Percentiles rank a stretch among this genome's conserved stretches.
phyloP scores from a whole-genome alignment of 1,140 invertebrate genomes.

The Popillia japonica region DNA sequence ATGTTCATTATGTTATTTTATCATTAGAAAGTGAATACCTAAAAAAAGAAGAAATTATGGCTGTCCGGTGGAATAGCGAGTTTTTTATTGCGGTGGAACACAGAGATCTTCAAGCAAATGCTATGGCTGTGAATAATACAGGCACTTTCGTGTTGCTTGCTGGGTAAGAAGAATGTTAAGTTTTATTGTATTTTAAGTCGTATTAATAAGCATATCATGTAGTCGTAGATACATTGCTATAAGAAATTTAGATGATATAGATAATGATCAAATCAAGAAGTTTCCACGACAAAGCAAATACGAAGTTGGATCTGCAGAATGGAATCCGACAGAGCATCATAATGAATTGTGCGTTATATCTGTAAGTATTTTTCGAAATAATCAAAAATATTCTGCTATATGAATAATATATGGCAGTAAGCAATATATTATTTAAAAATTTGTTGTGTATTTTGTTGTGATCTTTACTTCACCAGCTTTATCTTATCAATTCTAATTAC shows the following conservation, averaged over 20 bases:
- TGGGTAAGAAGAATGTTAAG: conserved; percentile 68
- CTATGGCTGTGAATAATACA: conserved; percentile 88
- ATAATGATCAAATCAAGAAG: conserved; percentile 77
- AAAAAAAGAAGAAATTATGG: conserved; percentile 46
- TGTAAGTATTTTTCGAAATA: conserved; percentile 66
- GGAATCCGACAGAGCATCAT: conserved; percentile 83
- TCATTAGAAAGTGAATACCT: conserved; percentile 54
- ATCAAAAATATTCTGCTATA: neutral
- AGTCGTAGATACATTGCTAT: conserved; percentile 84
- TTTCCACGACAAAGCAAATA: conserved; percentile 91
- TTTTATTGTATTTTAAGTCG: neutral
- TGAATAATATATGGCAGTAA: neutral
- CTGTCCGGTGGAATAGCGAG: conserved; percentile 54
- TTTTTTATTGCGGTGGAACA: conserved; percentile 58
- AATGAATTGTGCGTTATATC: conserved; percentile 88
- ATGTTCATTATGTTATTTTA: neutral
- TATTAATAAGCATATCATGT: conserved; percentile 51
- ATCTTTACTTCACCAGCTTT: neutral
- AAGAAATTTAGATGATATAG: conserved; percentile 75
- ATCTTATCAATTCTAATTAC: neutral
- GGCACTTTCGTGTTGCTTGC: conserved; percentile 85
- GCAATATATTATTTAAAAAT: neutral
- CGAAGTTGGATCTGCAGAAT: conserved; percentile 90
- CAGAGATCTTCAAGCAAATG: conserved; percentile 79
- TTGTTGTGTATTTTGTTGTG: neutral